These are phyloP conservation scores for Nothocercus julius DNA, from an alignment of 2,113 vertebrate species.

Conservation along the genomic window DNA sequence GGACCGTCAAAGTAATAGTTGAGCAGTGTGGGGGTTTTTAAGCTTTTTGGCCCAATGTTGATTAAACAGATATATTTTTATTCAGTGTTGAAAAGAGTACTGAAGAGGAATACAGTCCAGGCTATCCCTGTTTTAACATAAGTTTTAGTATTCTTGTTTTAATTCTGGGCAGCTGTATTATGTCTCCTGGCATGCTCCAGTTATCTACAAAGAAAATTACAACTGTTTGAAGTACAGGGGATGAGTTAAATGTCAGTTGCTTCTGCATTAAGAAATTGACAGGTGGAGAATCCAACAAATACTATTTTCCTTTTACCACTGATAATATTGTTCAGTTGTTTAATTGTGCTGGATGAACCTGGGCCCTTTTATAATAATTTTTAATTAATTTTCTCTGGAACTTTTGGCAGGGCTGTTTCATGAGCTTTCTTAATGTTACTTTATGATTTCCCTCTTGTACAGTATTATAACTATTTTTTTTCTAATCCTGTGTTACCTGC, in stretches of 20 bases:
- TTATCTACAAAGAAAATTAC: neutral
- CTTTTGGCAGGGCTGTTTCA: neutral
- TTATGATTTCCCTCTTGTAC: slow-evolving; percentile 33
- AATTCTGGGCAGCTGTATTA: neutral
- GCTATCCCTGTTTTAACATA: neutral
- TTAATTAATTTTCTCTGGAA: neutral
- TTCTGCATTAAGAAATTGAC: neutral
- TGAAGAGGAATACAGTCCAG: neutral
- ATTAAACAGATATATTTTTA: neutral
- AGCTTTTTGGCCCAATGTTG: neutral
- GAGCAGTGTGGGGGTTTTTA: accelerated
- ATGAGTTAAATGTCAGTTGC: neutral
- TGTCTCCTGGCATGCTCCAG: neutral
- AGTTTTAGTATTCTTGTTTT: neutral
- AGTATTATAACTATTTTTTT: neutral
- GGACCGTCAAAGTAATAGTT: neutral
- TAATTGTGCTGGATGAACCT: neutral
- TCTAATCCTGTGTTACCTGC: slow-evolving; percentile 10
- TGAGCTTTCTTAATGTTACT: slow-evolving; percentile 11
- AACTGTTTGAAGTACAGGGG: neutral
- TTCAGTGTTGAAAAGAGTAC: neutral
- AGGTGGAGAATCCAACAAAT: neutral
- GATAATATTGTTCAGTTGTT: neutral
- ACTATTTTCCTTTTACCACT: neutral
- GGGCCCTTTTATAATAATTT: neutral